These are phyloP conservation scores for Melanotaenia duboulayi DNA, from an alignment of 2,113 vertebrate species.

Conservation along the genomic window DNA sequence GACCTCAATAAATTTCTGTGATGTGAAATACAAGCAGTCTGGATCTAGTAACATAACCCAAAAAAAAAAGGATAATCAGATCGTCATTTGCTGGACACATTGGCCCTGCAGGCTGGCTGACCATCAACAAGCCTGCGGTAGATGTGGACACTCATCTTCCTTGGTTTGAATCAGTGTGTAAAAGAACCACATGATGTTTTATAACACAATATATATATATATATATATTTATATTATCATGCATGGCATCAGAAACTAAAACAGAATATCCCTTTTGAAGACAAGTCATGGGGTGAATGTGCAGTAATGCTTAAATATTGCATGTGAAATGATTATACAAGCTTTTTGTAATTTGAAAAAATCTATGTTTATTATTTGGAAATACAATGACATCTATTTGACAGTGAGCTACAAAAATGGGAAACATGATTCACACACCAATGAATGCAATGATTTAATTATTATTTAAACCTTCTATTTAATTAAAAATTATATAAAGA, in stretches of 20 bases:
- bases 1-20: conserved; percentile 81
- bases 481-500: not conserved
- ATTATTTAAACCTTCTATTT: not conserved
- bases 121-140: not conserved
- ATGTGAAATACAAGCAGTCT: conserved; percentile 61
- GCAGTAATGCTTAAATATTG: no score
- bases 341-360: not conserved
- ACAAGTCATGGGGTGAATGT: not conserved
- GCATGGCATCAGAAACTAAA: not conserved
- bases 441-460: not conserved
- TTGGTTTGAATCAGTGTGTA: not conserved
- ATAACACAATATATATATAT: not conserved
- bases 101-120: no score
- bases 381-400: not conserved
- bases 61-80: not conserved
- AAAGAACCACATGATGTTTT: not conserved
- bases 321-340: no score
- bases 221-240: no score
- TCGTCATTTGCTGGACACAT: not conserved
- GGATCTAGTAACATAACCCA: not conserved
- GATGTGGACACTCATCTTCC: no score
- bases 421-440: no score
- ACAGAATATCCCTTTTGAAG: not conserved
- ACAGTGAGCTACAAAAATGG: not conserved
- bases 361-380: not conserved